These are phyloP conservation scores for Syrrhaptes paradoxus DNA, from an alignment of 2,113 vertebrate species.

Conservation along the genomic window DNA sequence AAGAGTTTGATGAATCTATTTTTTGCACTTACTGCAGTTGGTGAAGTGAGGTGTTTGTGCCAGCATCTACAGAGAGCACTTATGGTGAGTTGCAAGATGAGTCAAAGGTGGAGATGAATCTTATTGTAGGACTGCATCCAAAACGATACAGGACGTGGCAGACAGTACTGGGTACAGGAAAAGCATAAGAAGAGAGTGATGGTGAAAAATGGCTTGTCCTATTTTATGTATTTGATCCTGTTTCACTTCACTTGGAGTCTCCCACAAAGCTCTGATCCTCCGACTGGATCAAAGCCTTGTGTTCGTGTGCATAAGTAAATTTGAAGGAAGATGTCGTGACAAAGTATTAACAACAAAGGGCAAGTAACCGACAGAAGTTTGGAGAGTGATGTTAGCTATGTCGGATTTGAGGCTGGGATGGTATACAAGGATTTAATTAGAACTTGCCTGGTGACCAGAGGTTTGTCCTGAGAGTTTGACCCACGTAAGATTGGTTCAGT, in stretches of 20 bases:
- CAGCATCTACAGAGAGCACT: background rate
- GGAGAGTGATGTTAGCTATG: background rate
- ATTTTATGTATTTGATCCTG: accelerated
- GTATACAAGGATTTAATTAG: background rate
- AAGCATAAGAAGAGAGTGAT: background rate
- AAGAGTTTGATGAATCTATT: background rate
- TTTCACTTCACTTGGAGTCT: background rate
- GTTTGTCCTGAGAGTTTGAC: background rate
- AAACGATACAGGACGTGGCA: accelerated
- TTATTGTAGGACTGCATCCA: background rate
- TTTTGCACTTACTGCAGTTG: background rate
- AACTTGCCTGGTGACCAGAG: background rate
- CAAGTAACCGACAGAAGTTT: background rate
- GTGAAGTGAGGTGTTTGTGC: background rate
- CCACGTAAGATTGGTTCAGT: background rate
- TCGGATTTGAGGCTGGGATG: background rate
- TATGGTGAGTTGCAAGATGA: accelerated
- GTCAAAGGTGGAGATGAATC: background rate
- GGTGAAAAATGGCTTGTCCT: background rate
- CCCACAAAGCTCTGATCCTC: background rate
- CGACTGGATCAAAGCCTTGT: too few species aligned
- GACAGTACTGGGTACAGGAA: background rate
- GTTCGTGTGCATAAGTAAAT: accelerated
- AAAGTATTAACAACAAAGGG: background rate
- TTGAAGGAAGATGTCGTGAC: background rate